Base-by-base conservation (phyloP, 2,888 invertebrate species). In the Zhuqinia jingwanae region DNA sequence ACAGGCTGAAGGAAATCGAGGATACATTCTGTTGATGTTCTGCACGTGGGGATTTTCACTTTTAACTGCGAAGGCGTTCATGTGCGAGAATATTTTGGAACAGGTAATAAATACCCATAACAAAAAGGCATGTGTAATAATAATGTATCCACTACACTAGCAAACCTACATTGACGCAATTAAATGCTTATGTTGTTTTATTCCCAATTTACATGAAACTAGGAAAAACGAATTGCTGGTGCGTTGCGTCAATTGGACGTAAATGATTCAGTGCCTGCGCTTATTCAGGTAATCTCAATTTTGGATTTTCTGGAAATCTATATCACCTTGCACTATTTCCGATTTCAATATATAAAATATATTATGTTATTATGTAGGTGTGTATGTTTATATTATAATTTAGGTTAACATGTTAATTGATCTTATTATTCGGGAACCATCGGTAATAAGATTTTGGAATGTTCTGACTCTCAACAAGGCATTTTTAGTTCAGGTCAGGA, bases 371-470 rank as follows among this genome's bases (percentile, higher is more conserved):
- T 36, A 36, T 36, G 36, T 36, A 8, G 3, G 36, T 36, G 36
- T 36, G 36, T 36, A 36, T n/a, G n/a, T n/a, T n/a, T n/a, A n/a
- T n/a, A n/a, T n/a, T n/a, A n/a, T n/a, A n/a, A n/a, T 80, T 36
- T 17, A 87, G 87, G 73, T 87, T 13, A 87, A 78, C 47, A 27
- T 27, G 6, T 56, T 87, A 25, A 75, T 79, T 65, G 79, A 79
- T 17, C 11, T 79, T 15, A 83, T 87, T 1, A 30, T 63, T 42
- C 56, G 36, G 15, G 78, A 83, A n/a, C 87, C 87, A 25, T 73
- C 83, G 1, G 50, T 63, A 17, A 53, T 87, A 30, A 60, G 78
- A 53, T 87, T 87, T 20, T 78, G 83, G 65, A 79, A 83, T 30
- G 47, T 83, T 17, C 8, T 87, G 17, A 79, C 73, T 1, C 30